These are phyloP conservation scores for Saturnia pavonia DNA, from an alignment of 2,888 invertebrate genomes.

Conservation along the genomic window DNA sequence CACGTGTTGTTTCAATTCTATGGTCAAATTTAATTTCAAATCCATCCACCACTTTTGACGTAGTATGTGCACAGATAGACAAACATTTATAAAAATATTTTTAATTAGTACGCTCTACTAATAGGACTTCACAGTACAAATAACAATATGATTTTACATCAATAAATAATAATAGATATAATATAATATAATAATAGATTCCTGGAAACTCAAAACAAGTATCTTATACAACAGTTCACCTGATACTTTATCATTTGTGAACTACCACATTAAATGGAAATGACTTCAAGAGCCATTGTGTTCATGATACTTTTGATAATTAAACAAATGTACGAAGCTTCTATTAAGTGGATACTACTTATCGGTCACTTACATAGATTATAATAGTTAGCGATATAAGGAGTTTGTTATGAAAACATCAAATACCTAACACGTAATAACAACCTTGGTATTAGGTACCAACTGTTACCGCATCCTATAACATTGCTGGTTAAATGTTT, in stretches of 20 bases:
- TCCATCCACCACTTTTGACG: background rate
- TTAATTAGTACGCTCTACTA: background rate
- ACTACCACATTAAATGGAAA: too few relatives aligned
- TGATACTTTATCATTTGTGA: background rate
- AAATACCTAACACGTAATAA: conserved; percentile 7
- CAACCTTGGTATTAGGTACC: background rate
- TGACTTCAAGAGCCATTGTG: background rate
- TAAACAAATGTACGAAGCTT: background rate
- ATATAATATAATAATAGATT: too few relatives aligned
- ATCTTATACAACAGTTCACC: background rate
- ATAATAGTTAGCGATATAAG: conserved; percentile 7
- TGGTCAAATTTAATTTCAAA: too few relatives aligned
- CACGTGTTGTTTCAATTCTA: too few relatives aligned
- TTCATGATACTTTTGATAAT: background rate
- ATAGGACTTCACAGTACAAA: too few relatives aligned
- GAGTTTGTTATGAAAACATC: conserved; percentile 22
- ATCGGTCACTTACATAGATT: conserved; percentile 17
- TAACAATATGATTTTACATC: background rate
- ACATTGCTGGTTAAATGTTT: background rate
- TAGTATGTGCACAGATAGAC: background rate
- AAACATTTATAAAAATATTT: background rate
- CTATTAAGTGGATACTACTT: conserved; percentile 16
- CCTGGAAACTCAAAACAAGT: background rate
- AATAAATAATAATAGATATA: background rate
- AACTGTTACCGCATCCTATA: background rate